Conservation (phyloP, 2,888 invertebrate species). For the Toxonevra muliebris region DNA sequence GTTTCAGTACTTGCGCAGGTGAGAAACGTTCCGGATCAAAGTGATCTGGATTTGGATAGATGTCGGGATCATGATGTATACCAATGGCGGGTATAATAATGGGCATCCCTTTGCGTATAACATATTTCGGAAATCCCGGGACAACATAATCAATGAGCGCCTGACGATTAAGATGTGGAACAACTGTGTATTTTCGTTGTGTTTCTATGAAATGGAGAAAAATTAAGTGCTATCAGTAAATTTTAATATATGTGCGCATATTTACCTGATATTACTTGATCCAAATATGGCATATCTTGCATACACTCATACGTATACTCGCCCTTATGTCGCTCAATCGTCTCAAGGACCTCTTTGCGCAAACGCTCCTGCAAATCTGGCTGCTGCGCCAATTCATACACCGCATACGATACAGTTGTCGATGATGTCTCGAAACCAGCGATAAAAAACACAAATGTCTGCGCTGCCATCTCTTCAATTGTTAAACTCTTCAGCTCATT, state of each 20-base stretch:
- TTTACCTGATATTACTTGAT: conserved; percentile 56
- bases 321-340: conserved; percentile 43
- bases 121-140: conserved; percentile 64
- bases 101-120: conserved; percentile 62
- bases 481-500: conserved; percentile 47
- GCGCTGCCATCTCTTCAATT: conserved; percentile 57
- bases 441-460: conserved; percentile 55
- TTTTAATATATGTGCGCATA: background rate
- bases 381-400: conserved; percentile 55
- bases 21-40: conserved; percentile 72
- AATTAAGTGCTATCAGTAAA: background rate
- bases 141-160: conserved; percentile 49
- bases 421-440: conserved; percentile 75
- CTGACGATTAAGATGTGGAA: conserved; percentile 65
- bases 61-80: conserved; percentile 68
- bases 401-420: conserved; percentile 68
- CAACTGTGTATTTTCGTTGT: conserved; percentile 68
- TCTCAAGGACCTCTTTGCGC: conserved; percentile 61
- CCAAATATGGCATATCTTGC: conserved; percentile 54
- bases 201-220: conserved; percentile 63
- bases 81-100: conserved; percentile 55
- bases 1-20: conserved; percentile 66
- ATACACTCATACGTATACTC: conserved; percentile 55
- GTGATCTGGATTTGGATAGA: conserved; percentile 68
- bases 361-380: conserved; percentile 64